phyloP scores from a whole-genome alignment of 2,888 invertebrate species.

The Oscheius sp. region DNA sequence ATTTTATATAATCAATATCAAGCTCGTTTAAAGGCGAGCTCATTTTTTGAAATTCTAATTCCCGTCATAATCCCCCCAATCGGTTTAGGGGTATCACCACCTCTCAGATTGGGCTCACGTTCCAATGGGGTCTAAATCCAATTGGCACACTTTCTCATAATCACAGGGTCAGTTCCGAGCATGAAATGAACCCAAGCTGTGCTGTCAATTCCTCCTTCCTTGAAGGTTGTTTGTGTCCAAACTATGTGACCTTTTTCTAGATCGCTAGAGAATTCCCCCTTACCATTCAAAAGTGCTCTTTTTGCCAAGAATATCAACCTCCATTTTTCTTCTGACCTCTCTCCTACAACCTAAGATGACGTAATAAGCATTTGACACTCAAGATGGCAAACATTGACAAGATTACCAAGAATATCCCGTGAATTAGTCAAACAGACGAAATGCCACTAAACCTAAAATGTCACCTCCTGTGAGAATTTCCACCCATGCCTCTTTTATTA shows the following conservation, averaged over 20 bases:
- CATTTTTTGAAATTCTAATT: not conserved
- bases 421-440: too few species aligned
- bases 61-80: not conserved
- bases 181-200: constrained; percentile 17
- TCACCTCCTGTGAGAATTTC: too few species aligned
- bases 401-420: too few species aligned
- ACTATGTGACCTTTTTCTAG: not conserved
- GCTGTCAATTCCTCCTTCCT: constrained; percentile 5
- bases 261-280: not conserved
- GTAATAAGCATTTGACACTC: too few species aligned
- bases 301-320: not conserved
- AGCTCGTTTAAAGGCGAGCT: not conserved
- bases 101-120: constrained; percentile 31
- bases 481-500: not conserved
- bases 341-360: too few species aligned
- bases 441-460: too few species aligned
- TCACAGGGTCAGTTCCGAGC: constrained; percentile 25
- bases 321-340: not conserved
- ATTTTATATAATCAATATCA: not conserved
- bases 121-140: constrained; percentile 28
- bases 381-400: too few species aligned
- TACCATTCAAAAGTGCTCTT: not conserved
- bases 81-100: constrained; percentile 14
- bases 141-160: constrained; percentile 36
- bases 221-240: not conserved